A percentile compares a stretch with the other conserved stretches of the same genome.
phyloP scores from a whole-genome alignment of 1,140 invertebrate species.

The Conopomorpha cramerella region DNA sequence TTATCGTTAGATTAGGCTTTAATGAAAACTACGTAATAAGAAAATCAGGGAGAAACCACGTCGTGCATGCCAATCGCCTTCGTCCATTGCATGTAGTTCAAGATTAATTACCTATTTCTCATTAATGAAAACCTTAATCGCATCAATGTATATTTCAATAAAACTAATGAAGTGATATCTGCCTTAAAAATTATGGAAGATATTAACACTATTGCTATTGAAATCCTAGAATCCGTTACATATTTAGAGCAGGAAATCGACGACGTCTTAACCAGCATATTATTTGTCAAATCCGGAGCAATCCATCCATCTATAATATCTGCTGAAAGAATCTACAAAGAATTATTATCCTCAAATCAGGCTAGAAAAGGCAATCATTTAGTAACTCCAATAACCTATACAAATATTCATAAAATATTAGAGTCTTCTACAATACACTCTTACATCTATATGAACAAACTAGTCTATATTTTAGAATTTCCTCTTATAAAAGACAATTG shows the following conservation, averaged over 20 bases:
- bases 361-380: constrained; percentile 8
- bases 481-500: constrained; percentile 10
- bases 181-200: constrained; percentile 10
- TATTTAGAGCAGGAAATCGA: constrained; percentile 12
- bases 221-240: constrained; percentile 5
- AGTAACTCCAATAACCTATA: constrained; percentile 5
- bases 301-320: constrained; percentile 21
- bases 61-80: constrained; percentile 16
- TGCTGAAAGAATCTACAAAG: constrained; percentile 11
- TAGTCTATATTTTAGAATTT: constrained; percentile 18
- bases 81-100: constrained; percentile 5
- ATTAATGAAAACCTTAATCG: constrained; percentile 14
- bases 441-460: constrained; percentile 13
- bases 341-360: constrained; percentile 16
- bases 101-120: not conserved
- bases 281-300: constrained; percentile 17
- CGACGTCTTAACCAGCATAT: constrained; percentile 14
- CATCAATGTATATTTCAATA: constrained; percentile 10
- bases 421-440: constrained; percentile 11
- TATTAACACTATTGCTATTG: too few species aligned
- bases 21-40: constrained; percentile 23
- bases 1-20: constrained; percentile 19
- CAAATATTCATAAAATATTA: constrained; percentile 13
- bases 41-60: constrained; percentile 13
- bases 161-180: constrained; percentile 9